Evolutionary conservation across 2,888 invertebrate species (phyloP).

Genomic region (Melanostoma mellinum): DNA sequence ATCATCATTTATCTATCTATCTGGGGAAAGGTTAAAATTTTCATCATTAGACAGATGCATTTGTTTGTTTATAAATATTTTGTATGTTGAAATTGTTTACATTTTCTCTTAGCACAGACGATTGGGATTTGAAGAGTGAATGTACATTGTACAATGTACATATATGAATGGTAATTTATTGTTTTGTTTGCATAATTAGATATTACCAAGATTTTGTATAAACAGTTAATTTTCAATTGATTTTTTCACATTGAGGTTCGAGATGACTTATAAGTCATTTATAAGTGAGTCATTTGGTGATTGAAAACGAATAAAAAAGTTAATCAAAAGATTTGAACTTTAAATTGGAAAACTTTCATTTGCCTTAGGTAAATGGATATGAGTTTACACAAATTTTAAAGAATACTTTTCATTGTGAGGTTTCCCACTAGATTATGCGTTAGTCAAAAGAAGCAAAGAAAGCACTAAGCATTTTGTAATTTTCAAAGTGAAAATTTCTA

Average conservation of each 20-base stretch:
- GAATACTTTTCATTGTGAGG: too few relatives aligned
- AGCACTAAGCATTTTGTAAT: too few relatives aligned
- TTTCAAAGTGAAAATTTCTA: too few relatives aligned
- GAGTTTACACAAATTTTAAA: too few relatives aligned
- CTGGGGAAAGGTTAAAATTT: constrained; percentile 21
- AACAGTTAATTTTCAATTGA: constrained; percentile 25
- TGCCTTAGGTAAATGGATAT: not conserved
- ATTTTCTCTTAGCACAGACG: constrained; percentile 55
- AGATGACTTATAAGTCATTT: too few relatives aligned
- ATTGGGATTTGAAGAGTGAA: constrained; percentile 2
- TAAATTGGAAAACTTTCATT: too few relatives aligned
- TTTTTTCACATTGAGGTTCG: not conserved
- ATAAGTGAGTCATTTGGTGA: too few relatives aligned
- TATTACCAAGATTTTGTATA: constrained; percentile 21
- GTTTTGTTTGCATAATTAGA: constrained; percentile 55
- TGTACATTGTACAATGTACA: constrained; percentile 11
- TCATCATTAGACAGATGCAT: not conserved
- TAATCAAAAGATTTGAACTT: too few relatives aligned
- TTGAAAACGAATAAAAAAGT: too few relatives aligned
- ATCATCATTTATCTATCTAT: constrained; percentile 2
- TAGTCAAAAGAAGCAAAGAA: too few relatives aligned
- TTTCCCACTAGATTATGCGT: too few relatives aligned
- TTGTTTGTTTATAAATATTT: constrained; percentile 62
- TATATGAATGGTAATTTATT: constrained; percentile 42
- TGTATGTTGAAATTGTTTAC: constrained; percentile 49